Evolutionary conservation across 2,797 vertebrate genomes (phyloP).

Genomic region (Picus viridis): DNA sequence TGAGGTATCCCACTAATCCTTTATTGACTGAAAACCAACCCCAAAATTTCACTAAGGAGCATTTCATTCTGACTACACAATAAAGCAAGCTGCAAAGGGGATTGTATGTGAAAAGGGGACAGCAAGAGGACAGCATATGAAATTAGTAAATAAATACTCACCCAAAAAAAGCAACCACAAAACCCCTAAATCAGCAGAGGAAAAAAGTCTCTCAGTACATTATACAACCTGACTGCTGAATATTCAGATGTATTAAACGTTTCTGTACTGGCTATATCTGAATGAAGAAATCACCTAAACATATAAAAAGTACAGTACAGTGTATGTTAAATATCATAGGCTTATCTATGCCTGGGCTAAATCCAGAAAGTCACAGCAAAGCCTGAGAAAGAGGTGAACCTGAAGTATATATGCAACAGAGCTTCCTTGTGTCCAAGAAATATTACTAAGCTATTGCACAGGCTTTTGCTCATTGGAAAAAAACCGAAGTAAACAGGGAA

Average conservation of each 20-base stretch:
- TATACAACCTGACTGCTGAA: not conserved
- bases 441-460: not conserved
- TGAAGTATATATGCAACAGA: not conserved
- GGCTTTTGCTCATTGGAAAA: not conserved
- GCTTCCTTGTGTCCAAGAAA: slow-evolving; percentile 17
- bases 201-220: not conserved
- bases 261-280: not conserved
- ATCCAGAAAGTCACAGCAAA: not conserved
- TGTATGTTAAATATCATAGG: not conserved
- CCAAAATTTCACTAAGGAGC: not conserved
- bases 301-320: not conserved
- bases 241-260: not conserved
- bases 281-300: not conserved
- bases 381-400: slow-evolving; percentile 12
- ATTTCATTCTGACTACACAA: not conserved
- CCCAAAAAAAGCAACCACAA: not conserved
- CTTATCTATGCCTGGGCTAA: not conserved
- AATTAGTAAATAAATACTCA: too few species aligned
- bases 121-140: too few species aligned
- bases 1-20: not conserved
- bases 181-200: not conserved
- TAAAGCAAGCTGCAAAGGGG: not conserved
- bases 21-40: not conserved
- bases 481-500: slow-evolving; percentile 47
- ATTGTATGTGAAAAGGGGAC: too few species aligned